Evolutionary conservation across 2,113 vertebrate genomes (phyloP).

Genomic region (Acinonyx jubatus): DNA sequence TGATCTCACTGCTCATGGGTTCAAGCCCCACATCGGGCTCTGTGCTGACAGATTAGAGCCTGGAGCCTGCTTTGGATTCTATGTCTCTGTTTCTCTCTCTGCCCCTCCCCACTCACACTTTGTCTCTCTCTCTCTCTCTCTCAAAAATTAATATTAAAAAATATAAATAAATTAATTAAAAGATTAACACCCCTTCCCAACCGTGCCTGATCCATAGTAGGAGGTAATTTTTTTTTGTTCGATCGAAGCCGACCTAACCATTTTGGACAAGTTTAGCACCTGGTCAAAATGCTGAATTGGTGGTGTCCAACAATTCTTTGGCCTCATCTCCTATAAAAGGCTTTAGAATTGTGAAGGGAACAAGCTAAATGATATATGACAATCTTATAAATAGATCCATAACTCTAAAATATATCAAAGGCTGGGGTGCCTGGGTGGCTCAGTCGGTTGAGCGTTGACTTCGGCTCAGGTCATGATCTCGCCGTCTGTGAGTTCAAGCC

Average conservation of each 20-base stretch:
- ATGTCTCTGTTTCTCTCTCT: too few species aligned
- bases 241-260: not conserved
- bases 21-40: too few species aligned
- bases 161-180: not conserved
- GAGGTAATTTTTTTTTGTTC: not conserved
- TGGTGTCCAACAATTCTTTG: not conserved
- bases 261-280: not conserved
- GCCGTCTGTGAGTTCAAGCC: too few species aligned
- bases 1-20: too few species aligned
- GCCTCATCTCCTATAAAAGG: not conserved
- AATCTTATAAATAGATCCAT: constrained; percentile 42
- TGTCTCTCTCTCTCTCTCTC: too few species aligned
- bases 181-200: not conserved
- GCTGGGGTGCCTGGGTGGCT: not conserved
- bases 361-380: not conserved
- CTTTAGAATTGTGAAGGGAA: constrained; percentile 32
- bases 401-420: constrained; percentile 41
- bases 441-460: too few species aligned
- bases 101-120: too few species aligned
- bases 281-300: not conserved
- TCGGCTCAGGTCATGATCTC: too few species aligned
- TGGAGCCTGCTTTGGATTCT: too few species aligned
- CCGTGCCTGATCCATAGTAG: not conserved
- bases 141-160: too few species aligned
- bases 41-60: too few species aligned